Evolutionary conservation across 2,888 invertebrate species (phyloP), one percentile per base, ranked within the genome.

Genomic region (Galerucella pusilla): DNA sequence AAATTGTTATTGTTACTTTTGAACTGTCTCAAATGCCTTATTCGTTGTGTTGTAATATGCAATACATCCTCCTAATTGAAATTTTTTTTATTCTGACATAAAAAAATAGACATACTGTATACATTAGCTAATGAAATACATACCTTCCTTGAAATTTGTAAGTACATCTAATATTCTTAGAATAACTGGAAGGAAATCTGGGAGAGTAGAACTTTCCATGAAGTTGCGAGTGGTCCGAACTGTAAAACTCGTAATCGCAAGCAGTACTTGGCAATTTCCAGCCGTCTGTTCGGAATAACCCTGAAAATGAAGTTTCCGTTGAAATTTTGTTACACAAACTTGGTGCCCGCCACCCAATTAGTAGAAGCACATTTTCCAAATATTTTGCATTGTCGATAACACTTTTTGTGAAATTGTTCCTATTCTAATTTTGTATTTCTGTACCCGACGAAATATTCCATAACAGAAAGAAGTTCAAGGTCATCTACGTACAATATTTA

Each of bases 121-220:
- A 35, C 6, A 35, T 10, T 20, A 57, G 20, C 20, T 57, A 7
- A 45, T 49, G 25, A 12, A 46, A 76, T 75, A 81, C 84, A 85
- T 86, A 95, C 95, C 94, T 93, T 71, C 97, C 97, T 84, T 94
- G 92, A 86, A 98, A 95, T 85, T 94, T 93, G 89, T 96, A 97
- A 75, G 95, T 92, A 88, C 97, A 98, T 85, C 94, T 92, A 84
- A 96, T 93, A 87, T 97, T 96, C 87, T 94, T 94, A 25, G 98
- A 97, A 88, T 98, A 98, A 83, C 94, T 94, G 83, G 98, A 97
- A 78, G 98, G 98, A 90, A 97, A 98, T 75, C 95, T 93, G 0
- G 98, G 98, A 71, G 98, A 98, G 88, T 95, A 96, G 85, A 96
- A 93, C 74, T 93, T 92, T 73, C 96, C 95, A 86, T 94, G 92